These are phyloP conservation scores for Tuta absoluta DNA, from an alignment of 2,888 invertebrate species.

Conservation along the genomic window DNA sequence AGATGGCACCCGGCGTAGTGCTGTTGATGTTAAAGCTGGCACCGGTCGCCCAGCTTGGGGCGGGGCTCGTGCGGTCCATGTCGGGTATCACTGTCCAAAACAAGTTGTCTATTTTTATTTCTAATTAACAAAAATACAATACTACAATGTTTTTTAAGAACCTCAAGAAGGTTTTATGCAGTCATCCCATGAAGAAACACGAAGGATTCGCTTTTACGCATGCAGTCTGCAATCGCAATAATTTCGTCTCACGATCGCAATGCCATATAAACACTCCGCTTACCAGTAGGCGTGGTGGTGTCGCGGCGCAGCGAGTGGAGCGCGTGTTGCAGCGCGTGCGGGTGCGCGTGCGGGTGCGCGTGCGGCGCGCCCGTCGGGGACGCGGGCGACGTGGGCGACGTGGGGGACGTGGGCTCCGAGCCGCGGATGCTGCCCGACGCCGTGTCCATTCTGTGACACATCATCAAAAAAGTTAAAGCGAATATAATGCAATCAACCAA, in stretches of 20 bases:
- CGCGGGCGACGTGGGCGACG: conserved; percentile 82
- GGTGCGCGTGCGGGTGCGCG: conserved; percentile 61
- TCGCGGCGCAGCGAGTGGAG: conserved; percentile 49
- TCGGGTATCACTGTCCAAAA: conserved; percentile 36
- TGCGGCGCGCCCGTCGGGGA: conserved; percentile 88
- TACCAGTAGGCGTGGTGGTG: not conserved
- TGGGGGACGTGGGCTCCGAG: conserved; percentile 95
- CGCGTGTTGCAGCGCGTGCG: conserved; percentile 55
- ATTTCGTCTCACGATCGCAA: too few relatives aligned
- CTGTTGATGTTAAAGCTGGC: conserved; percentile 44
- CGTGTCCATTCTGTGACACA: conserved; percentile 89
- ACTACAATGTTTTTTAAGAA: too few relatives aligned
- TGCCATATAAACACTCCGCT: not conserved
- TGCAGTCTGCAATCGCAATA: too few relatives aligned
- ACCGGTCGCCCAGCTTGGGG: conserved; percentile 48
- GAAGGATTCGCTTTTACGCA: too few relatives aligned
- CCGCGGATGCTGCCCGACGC: conserved; percentile 95
- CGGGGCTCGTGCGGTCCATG: conserved; percentile 50
- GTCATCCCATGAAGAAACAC: too few relatives aligned
- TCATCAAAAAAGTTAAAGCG: not conserved
- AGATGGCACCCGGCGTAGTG: conserved; percentile 37
- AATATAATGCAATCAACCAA: not conserved
- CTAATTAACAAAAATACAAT: not conserved
- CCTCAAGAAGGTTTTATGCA: too few relatives aligned
- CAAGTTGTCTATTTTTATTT: not conserved